Evolutionary conservation across 2,113 vertebrate species (phyloP), one percentile per base, ranked within the genome.

Genomic region (Columba livia): DNA sequence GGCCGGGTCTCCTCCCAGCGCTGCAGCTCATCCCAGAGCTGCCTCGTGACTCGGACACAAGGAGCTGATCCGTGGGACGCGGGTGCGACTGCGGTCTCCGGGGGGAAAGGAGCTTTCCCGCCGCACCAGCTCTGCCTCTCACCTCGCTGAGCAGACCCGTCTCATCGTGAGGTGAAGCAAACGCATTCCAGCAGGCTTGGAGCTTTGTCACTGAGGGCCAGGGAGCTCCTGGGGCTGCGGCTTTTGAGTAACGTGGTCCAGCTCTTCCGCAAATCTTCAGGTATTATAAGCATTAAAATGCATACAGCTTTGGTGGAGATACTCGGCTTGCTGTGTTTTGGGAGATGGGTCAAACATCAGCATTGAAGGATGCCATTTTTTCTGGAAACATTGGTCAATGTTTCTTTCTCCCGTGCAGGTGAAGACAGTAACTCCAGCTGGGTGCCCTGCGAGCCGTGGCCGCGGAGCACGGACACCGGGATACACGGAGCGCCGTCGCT

Each of bases 21-120:
- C 44, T 19, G 44, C 44, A 19, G 18, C 44, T 44, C 44, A 0
- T 5, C 8, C 47, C 23, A 9, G 20, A 31, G 32, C 4, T 31
- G 26, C 36, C 34, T 5, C 0, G 19, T 29, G n/a, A 31, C 23
- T 5, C 7, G 24, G 21, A 53, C 0, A 0, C 48, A 38, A 7
- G 32, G 36, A 38, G 36, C 24, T 31, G 4, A 38, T 56, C 31
- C 38, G 50, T 9, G 28, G 50, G 56, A 8, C n/a, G 23, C 11
- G 0, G 3, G 50, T 7, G 17, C 9, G 24, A 11, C 50, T 3
- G 11, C 0, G 2, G n/a, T n/a, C 26, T 26, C n/a, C 18, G 10
- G 7, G 4, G n/a, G 48, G 26, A 11, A 17, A 25, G 36, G 31
- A 19, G 8, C 58, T 25, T 36, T 53, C 16, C 24, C 3, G 31